Evolutionary conservation across 92 coral and sea anemone genomes (phyloP).

Genomic region (Metridium senile): DNA sequence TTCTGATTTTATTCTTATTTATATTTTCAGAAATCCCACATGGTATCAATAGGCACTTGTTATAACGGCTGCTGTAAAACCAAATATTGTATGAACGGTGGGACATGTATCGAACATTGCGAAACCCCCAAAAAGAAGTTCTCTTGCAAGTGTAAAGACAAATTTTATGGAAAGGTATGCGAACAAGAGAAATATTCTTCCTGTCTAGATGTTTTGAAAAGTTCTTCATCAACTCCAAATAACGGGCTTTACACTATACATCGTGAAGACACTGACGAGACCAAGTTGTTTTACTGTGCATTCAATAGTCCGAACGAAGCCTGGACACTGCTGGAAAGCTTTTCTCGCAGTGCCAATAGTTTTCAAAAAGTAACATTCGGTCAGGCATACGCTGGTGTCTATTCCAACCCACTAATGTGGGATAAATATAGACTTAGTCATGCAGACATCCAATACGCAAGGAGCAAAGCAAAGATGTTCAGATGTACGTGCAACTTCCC

Average conservation of each 20-base stretch:
- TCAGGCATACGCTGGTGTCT: not conserved
- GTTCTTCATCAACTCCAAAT: not conserved
- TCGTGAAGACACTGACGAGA: not conserved
- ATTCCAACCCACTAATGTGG: not conserved
- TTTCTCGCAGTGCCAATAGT: not conserved
- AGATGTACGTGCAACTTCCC: conserved; percentile 23
- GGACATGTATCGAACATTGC: conserved; percentile 36
- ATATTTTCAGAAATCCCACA: conserved; percentile 6
- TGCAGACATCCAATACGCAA: not conserved
- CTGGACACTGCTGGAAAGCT: conserved; percentile 20
- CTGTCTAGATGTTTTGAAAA: conserved; percentile 21
- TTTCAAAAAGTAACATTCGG: not conserved
- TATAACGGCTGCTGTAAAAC: conserved; percentile 17
- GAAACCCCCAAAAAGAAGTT: conserved; percentile 22
- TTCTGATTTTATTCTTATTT: not conserved
- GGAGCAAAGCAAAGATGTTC: not conserved
- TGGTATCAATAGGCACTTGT: conserved; percentile 15
- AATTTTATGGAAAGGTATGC: conserved; percentile 15
- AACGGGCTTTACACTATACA: not conserved
- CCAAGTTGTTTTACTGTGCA: conserved; percentile 10
- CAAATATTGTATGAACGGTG: conserved; percentile 45
- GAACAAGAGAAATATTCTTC: not conserved
- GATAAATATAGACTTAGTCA: not conserved
- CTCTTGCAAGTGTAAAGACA: conserved; percentile 24
- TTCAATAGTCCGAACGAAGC: not conserved